A percentile compares a stretch with the other conserved stretches of the same genome.
phyloP scores from a whole-genome alignment of 2,113 vertebrate genomes.

The Carassius auratus region DNA sequence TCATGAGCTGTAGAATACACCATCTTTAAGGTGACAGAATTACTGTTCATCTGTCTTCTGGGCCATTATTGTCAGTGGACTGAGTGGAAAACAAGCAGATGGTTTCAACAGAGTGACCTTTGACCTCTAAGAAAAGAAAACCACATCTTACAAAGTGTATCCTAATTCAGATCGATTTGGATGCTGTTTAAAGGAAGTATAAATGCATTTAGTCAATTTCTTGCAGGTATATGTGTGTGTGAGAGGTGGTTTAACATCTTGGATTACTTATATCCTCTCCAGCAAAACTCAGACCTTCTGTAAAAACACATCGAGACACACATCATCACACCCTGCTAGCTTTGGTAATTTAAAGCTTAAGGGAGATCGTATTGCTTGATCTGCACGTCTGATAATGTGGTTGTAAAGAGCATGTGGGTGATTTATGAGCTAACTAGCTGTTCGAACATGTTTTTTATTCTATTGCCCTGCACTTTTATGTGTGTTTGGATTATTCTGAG shows the following conservation, averaged over 20 bases:
- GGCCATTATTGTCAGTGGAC: not conserved
- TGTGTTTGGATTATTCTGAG: not conserved
- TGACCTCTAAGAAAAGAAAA: slow-evolving; percentile 7
- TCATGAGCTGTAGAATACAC: not conserved
- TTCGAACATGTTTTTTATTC: slow-evolving; percentile 1
- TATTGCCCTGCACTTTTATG: not conserved
- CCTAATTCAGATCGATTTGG: not conserved
- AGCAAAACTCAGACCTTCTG: slow-evolving; percentile 15
- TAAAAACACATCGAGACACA: not conserved
- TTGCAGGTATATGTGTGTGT: not conserved
- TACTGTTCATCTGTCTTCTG: slow-evolving; percentile 3
- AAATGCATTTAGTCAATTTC: not conserved
- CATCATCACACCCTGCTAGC: slow-evolving; percentile 4
- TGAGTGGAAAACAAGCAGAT: slow-evolving; percentile 16
- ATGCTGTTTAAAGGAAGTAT: not conserved
- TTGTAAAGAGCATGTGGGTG: not conserved
- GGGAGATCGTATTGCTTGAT: slow-evolving; percentile 14
- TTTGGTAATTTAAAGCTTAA: slow-evolving; percentile 12
- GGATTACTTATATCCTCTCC: not conserved
- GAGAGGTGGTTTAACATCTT: not conserved
- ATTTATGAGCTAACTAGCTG: not conserved
- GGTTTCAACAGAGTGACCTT: slow-evolving; percentile 6
- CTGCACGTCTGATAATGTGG: not conserved
- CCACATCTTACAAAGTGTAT: not conserved
- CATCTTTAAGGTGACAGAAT: not conserved